Percentiles rank a stretch among this genome's conserved stretches.
Evolutionary conservation across 2,888 invertebrate genomes (phyloP).

Genomic region (Campoletis raptor): DNA sequence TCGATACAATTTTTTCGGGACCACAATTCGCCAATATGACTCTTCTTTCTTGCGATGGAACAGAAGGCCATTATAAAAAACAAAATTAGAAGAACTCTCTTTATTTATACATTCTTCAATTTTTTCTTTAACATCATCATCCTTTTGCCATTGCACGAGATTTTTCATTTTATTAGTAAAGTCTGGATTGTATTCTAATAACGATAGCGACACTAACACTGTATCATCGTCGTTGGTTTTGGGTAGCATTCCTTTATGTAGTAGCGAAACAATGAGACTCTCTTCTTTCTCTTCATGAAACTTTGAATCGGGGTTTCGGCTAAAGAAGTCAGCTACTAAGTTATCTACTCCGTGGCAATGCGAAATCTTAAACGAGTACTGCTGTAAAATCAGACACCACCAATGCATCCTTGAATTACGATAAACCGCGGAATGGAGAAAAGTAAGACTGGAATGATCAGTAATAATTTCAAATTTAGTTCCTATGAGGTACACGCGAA

Average conservation of each 20-base stretch:
- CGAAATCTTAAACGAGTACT: too few species aligned
- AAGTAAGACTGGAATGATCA: too few species aligned
- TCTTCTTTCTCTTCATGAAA: not conserved
- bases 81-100: too few species aligned
- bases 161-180: slow-evolving; percentile 2
- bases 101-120: not conserved
- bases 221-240: not conserved
- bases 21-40: not conserved
- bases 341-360: too few species aligned
- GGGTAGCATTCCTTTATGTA: too few species aligned
- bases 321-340: too few species aligned
- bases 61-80: too few species aligned
- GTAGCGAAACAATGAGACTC: not conserved
- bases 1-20: not conserved
- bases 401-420: too few species aligned
- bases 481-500: too few species aligned
- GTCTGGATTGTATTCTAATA: not conserved
- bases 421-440: too few species aligned
- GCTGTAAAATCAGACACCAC: too few species aligned
- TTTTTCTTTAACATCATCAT: not conserved
- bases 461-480: too few species aligned
- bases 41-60: not conserved
- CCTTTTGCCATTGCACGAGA: slow-evolving; percentile 24
- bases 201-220: not conserved
- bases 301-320: not conserved